A percentile compares a stretch with the other conserved stretches of the same genome.
Evolutionary conservation across 2,113 vertebrate species (phyloP).

Genomic region (Pagrus major): DNA sequence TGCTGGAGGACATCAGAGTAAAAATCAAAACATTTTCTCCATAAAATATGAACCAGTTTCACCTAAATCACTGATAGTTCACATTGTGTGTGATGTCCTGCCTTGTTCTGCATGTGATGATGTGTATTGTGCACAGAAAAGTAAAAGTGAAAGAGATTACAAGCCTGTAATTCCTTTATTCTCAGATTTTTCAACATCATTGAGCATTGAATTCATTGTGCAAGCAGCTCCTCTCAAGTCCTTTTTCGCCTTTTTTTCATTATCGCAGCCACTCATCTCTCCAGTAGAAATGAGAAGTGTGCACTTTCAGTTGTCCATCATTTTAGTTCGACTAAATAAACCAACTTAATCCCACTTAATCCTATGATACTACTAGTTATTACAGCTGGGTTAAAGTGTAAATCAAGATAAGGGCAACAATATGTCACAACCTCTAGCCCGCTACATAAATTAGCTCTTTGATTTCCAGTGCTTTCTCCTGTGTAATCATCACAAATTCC

Average conservation of each 20-base stretch:
- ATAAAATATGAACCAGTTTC: too few species aligned
- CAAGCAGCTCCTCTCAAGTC: not conserved
- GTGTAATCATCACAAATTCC: slow-evolving; percentile 59
- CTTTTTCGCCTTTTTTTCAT: not conserved
- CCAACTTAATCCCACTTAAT: not conserved
- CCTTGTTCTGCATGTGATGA: too few species aligned
- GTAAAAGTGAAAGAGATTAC: too few species aligned
- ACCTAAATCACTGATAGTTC: too few species aligned
- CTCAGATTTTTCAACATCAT: not conserved
- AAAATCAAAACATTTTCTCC: too few species aligned
- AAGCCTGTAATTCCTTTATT: too few species aligned
- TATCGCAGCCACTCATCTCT: not conserved
- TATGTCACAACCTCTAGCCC: not conserved
- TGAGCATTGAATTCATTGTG: not conserved
- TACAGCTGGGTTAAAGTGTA: not conserved
- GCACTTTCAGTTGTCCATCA: slow-evolving; percentile 1
- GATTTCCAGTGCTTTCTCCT: slow-evolving; percentile 51
- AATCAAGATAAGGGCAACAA: not conserved
- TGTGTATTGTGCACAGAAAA: too few species aligned
- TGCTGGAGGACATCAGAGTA: too few species aligned
- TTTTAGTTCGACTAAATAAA: not conserved
- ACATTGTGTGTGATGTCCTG: too few species aligned
- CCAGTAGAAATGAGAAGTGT: not conserved
- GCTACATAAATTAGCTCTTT: slow-evolving; percentile 33
- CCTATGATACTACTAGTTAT: not conserved